phyloP scores from a whole-genome alignment of 2,113 vertebrate genomes.

The Paracanthobrama guichenoti region DNA sequence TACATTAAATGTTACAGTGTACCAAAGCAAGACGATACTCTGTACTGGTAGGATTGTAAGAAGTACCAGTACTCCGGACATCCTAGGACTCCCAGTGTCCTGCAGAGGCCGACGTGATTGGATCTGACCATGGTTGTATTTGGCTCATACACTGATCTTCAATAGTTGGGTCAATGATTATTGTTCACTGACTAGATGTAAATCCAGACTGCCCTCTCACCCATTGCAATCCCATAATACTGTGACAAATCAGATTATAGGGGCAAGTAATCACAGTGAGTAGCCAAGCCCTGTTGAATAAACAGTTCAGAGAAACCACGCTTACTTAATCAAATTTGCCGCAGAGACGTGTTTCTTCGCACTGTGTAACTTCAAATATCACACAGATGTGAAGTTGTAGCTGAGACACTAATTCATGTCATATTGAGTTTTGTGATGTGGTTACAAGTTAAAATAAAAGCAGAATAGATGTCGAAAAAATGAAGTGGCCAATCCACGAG shows the following conservation, averaged over 20 bases:
- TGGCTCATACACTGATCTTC: not conserved
- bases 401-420: not conserved
- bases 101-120: not conserved
- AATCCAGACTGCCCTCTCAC: constrained; percentile 1
- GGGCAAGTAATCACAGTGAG: constrained; percentile 13
- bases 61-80: not conserved
- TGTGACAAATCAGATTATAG: not conserved
- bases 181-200: not conserved
- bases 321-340: not conserved
- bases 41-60: not conserved
- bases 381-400: not conserved
- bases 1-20: not conserved
- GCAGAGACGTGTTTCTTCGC: not conserved
- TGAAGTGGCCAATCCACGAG: not conserved
- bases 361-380: not conserved
- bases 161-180: not conserved
- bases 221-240: constrained; percentile 7
- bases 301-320: not conserved
- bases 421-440: not conserved
- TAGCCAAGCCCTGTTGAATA: constrained; percentile 12
- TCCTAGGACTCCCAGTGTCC: not conserved
- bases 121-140: not conserved
- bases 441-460: not conserved
- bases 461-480: not conserved
- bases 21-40: not conserved